A percentile compares a stretch with the other conserved stretches of the same genome.
Conservation (phyloP, 1,140 invertebrate species). For the Globodera ellingtonae region DNA sequence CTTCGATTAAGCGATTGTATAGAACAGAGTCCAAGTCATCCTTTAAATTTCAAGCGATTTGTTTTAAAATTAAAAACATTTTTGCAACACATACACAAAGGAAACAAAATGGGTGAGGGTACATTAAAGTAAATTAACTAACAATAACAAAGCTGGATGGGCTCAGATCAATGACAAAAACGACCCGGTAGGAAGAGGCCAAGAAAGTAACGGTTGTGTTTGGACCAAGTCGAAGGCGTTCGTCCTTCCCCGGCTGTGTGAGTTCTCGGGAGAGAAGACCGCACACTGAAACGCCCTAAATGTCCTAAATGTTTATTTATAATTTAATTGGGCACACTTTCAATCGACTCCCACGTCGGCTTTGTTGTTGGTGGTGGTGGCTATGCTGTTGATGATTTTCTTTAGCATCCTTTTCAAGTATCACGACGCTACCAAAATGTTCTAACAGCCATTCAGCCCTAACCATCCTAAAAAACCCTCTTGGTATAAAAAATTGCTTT, state of each 20-base stretch:
- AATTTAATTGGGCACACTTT: constrained; percentile 14
- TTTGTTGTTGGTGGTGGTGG: too few relatives aligned
- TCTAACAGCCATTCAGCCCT: constrained; percentile 41
- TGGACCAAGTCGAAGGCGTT: constrained; percentile 17
- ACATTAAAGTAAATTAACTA: constrained; percentile 45
- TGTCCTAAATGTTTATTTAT: not conserved
- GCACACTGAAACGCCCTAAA: constrained; percentile 36
- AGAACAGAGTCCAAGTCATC: constrained; percentile 75
- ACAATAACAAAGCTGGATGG: constrained; percentile 77
- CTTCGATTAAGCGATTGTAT: constrained; percentile 74
- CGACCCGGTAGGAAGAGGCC: constrained; percentile 66
- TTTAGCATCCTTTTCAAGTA: not conserved
- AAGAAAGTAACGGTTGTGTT: constrained; percentile 37
- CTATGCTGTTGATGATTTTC: not conserved
- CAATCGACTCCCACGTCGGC: not conserved
- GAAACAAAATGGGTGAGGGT: too few relatives aligned
- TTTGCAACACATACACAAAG: too few relatives aligned
- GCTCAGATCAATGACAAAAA: constrained; percentile 80
- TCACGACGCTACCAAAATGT: not conserved
- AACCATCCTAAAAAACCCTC: constrained; percentile 13
- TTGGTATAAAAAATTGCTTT: too few relatives aligned
- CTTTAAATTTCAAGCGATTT: constrained; percentile 47
- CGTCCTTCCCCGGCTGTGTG: not conserved
- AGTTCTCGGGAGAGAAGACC: constrained; percentile 29
- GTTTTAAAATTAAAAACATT: too few relatives aligned